Evolutionary conservation across 2,797 vertebrate species (phyloP).

Genomic region (Thalassophryne amazonica): DNA sequence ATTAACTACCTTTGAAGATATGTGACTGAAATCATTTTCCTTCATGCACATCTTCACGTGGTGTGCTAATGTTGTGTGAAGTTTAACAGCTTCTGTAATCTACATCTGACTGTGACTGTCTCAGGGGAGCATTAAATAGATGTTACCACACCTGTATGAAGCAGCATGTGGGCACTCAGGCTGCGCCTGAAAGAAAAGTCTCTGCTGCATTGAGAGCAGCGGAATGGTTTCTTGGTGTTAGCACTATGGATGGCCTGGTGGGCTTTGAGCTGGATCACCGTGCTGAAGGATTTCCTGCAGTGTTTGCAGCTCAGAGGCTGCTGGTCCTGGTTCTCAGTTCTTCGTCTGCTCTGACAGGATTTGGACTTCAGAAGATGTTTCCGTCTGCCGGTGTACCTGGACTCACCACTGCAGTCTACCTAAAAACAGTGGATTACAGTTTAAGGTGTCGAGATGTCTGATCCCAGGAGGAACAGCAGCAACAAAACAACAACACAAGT

Average conservation of each 20-base stretch:
- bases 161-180: slow-evolving; percentile 65
- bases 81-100: too few species aligned
- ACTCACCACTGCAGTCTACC: too few species aligned
- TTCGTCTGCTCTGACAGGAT: slow-evolving; percentile 9
- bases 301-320: slow-evolving; percentile 60
- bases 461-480: too few species aligned
- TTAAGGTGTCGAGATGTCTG: too few species aligned
- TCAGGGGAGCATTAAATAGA: too few species aligned
- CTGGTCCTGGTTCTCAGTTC: slow-evolving; percentile 25
- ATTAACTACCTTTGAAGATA: too few species aligned
- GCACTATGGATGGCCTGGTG: slow-evolving; percentile 59
- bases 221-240: slow-evolving; percentile 48
- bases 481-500: too few species aligned
- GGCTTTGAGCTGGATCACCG: slow-evolving; percentile 63
- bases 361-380: slow-evolving; percentile 28
- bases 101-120: too few species aligned
- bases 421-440: too few species aligned
- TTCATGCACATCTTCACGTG: too few species aligned
- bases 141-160: slow-evolving; percentile 75
- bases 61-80: too few species aligned
- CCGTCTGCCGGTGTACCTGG: slow-evolving; percentile 18
- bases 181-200: slow-evolving; percentile 65
- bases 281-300: slow-evolving; percentile 67
- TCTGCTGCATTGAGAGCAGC: slow-evolving; percentile 62
- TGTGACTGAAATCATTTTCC: too few species aligned